Base-by-base conservation (phyloP, 2,113 vertebrate genomes). In the Connochaetes taurinus region DNA sequence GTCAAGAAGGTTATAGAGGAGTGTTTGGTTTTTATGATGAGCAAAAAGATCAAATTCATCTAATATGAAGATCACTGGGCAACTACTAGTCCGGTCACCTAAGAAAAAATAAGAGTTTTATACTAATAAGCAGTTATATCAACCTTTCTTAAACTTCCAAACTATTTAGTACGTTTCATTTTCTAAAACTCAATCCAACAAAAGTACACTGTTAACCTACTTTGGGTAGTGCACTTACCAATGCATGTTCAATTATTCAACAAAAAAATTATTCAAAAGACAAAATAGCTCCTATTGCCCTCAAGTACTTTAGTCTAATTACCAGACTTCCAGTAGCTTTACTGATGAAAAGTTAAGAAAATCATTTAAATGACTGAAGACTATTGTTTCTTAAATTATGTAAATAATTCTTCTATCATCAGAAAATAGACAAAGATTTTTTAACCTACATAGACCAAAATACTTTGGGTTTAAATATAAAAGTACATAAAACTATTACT, bases 21-120 rank as follows among this genome's bases (percentile, higher is more conserved):
- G 99, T 0, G 99, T 99, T 98, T 99, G 99, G 71, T 99, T 99
- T 99, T 99, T 99, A 98, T 99, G 99, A 98, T 99, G 99, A 50
- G 99, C 99, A 97, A 99, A 99, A 89, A 99, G 98, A 98, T 99
- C 99, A 85, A 99, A 99, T 97, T 99, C 99, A 95, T 99, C 99
- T 98, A 99, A 98, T 14, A 99, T 74, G 96, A 99, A 99, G 86
- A 99, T 85, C 95, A 99, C 98, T 0, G 99, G 99, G 14, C 99
- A 99, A 90, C 99, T 99, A 98, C 98, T 99, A 80, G 85, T 99
- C 71, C 99, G 99, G 29, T 99, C 98, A 76, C 99, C 99, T 99
- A 98, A 80, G 50, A 96, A 3, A 82, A 95, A 95, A 94, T 13
- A 27, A 45, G 52, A 80, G 36, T 36, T 78, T 92, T 78, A 95